Evolutionary conservation across 2,888 invertebrate species (phyloP), one percentile per base, ranked within the genome.

Genomic region (Archips xylosteana): DNA sequence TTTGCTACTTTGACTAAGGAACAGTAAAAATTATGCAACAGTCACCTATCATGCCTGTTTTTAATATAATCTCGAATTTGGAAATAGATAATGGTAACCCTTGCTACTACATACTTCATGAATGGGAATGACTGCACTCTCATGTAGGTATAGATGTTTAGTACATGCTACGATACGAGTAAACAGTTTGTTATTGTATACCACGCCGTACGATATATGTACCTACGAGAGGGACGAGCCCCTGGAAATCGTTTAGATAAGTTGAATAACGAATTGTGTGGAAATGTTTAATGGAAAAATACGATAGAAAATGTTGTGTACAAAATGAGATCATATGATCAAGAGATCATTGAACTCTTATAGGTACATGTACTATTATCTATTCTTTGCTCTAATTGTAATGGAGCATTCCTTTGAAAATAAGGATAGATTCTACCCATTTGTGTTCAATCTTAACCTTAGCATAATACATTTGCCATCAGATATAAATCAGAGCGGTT

Each of bases 181-280:
- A 57, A 57, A 57, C 57, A 9, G 54, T 54, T 54, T 57, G 57
- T 57, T 57, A 32, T 57, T 57, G 57, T 57, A 23, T 13, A 54
- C 32, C 32, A 57, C 57, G 57, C 57, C 49, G n/a, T 32, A 57
- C 12, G 57, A 57, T 57, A 57, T 57, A 57, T 12, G 10, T 12
- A 57, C 32, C 23, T 32, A 57, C 57, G 57, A 23, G 57, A 57
- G 57, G 57, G 57, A 54, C 57, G 32, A 57, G 57, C 57, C 57
- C 57, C 57, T 57, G 32, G 57, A 57, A 12, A 57, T 57, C 12
- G 32, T 57, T 57, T 10, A 57, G 57, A 32, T 57, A 57, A 54
- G 57, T 32, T 3, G 57, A 57, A 57, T 57, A 57, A 32, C 57
- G 57, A 57, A 57, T 32, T 9, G 10, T 32, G 32, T 57, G 32